Evolutionary conservation across 1,140 invertebrate species (phyloP).

Genomic region (Sitophilus oryzae): DNA sequence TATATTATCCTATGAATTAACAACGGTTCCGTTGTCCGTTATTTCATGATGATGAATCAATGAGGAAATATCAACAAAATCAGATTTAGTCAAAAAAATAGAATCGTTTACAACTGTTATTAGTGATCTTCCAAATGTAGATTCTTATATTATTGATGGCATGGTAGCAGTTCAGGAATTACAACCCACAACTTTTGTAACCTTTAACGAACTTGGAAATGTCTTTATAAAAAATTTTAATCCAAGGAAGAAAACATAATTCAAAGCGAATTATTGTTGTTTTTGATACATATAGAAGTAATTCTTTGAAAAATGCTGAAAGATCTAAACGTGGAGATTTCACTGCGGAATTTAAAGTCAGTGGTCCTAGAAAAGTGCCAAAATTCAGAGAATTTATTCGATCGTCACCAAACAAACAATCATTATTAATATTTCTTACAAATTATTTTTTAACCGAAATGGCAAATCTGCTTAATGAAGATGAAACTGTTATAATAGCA

Average conservation of each 20-base stretch:
- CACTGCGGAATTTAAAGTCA: neutral
- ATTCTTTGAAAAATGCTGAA: neutral
- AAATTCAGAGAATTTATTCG: neutral
- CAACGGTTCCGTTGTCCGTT: conserved; percentile 9
- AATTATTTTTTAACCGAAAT: neutral
- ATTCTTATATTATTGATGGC: conserved; percentile 16
- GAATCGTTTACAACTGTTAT: neutral
- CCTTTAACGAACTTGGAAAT: too few relatives aligned
- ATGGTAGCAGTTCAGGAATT: conserved; percentile 13
- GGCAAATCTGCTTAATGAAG: neutral
- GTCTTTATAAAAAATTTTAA: neutral
- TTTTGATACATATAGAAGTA: conserved; percentile 1
- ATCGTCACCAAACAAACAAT: neutral
- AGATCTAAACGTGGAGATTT: neutral
- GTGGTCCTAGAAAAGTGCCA: neutral
- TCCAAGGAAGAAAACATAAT: neutral
- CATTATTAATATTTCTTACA: neutral
- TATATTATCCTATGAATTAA: conserved; percentile 17
- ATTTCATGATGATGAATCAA: conserved; percentile 15
- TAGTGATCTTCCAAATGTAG: neutral
- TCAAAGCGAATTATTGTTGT: neutral
- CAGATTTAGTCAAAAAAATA: conserved; percentile 12
- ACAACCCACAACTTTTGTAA: too few relatives aligned
- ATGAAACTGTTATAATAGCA: conserved; percentile 4
- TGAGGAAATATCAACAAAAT: conserved; percentile 17